Evolutionary conservation across 1,140 invertebrate genomes (phyloP), one percentile per base, ranked within the genome.

Genomic region (Colletes gigas): DNA sequence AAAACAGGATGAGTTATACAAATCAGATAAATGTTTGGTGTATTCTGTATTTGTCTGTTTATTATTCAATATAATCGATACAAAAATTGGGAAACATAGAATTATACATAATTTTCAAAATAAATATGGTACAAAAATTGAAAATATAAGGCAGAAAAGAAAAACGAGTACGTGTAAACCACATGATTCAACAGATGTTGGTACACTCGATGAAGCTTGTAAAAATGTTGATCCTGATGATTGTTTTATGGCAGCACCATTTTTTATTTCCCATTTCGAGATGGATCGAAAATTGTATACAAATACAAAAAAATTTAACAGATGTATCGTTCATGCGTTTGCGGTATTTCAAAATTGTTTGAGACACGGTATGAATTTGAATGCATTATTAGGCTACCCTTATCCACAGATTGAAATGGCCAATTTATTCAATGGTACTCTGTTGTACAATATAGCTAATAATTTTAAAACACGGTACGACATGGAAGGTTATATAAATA

Each of bases 331-430:
- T 63, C 96, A 97, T 87, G 90, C 90, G n/a, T 96, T 96, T 90
- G 94, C 96, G 1, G 94, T 96, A 89, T 96, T 97, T 92, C 97
- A 97, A 90, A 95, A 94, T 90, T 95, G 95, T 84, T 89, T 96
- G 30, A 94, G 92, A 59, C 94, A 96, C 68, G 88, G 95, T 1
- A 95, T 95, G 82, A 92, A 94, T 77, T 92, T 97, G 19, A 97
- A 97, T 93, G 91, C 91, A 1, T 86, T 97, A 39, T 92, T 97
- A n/a, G 89, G 93, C 39, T 92, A 91, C 81, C 95, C 95, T 0
- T 95, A 95, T 84, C 81, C 92, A 74, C 89, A 91, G 85, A 93
- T 94, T 54, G 90, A 92, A 55, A 93, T 96, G 88, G 94, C 93
- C 62, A 94, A 95, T 83, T 93, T 95, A 66, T 96, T 94, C 82